phyloP scores from a whole-genome alignment of 2,888 invertebrate species.

The Barypeithes pellucidus region DNA sequence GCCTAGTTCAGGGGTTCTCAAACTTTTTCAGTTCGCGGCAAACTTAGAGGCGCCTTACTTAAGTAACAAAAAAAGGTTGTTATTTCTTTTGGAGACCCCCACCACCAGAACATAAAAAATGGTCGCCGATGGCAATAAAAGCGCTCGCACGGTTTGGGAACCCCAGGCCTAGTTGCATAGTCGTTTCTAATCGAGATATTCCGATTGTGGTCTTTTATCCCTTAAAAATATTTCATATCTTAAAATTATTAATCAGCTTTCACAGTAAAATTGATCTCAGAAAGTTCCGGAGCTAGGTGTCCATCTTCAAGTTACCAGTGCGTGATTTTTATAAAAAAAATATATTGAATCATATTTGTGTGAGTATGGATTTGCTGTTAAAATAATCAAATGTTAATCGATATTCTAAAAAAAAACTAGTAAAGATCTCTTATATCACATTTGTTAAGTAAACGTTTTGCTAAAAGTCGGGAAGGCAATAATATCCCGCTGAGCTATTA shows the following conservation, averaged over 20 bases:
- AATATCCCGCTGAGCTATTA: conserved; percentile 16
- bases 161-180: too few relatives aligned
- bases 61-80: too few relatives aligned
- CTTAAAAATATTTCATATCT: too few relatives aligned
- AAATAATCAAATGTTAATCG: conserved; percentile 41
- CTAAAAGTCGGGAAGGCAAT: conserved; percentile 15
- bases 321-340: conserved; percentile 12
- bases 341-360: conserved; percentile 31
- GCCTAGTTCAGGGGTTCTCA: too few relatives aligned
- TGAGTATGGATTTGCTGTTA: conserved; percentile 32
- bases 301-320: conserved; percentile 7
- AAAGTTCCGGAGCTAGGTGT: conserved; percentile 26
- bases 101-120: too few relatives aligned
- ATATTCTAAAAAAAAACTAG: conserved; percentile 42
- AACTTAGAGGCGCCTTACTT: too few relatives aligned
- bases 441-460: conserved; percentile 33
- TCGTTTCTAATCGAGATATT: too few relatives aligned
- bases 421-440: conserved; percentile 26
- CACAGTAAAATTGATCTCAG: conserved; percentile 18
- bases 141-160: too few relatives aligned
- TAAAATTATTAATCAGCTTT: conserved; percentile 9
- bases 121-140: too few relatives aligned
- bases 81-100: too few relatives aligned
- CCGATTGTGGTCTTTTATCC: too few relatives aligned
- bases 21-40: too few relatives aligned